Evolutionary conservation across 2,888 invertebrate species (phyloP), one percentile per base, ranked within the genome.

Genomic region (Brachypalpus laphriformis): DNA sequence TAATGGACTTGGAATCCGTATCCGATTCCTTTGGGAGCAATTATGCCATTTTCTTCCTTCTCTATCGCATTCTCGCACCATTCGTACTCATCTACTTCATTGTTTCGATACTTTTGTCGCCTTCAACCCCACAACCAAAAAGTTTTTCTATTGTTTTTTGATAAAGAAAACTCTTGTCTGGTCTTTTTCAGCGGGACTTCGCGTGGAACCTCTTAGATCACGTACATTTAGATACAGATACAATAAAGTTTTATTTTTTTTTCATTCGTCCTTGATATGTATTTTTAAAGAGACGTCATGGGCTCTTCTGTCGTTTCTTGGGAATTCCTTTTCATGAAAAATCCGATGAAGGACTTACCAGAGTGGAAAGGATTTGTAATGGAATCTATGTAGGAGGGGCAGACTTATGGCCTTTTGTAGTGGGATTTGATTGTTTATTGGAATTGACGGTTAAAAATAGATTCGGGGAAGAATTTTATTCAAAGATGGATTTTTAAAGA

Each of bases 1-100:
- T 45, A 65, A 65, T 56, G 54, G 63, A 47, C 65, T 45, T 22
- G 45, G 40, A 54, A 28, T 56, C 45, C 28, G 57, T 49, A 57
- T 72, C 28, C 51, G 28, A 61, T 42, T 76, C 49, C 75, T 31
- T 20, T 40, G 57, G 57, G 57, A 66, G 75, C 57, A 76, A 76
- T 76, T 76, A 76, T 31, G 49, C 66, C 28, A 25, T 59, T 49
- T 57, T 31, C 25, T 54, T 22, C 57, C 16, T 65, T 47, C 25
- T 22, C 16, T 22, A 6, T 20, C 28, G 54, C 28, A n/a, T 28
- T 28, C n/a, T 25, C 28, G 51, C 16, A 14, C 9, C 18, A 57
- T 20, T 37, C 37, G 7, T 20, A 37, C 56, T 6, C 9, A 20
- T 9, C 4, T 56, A 6, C 5, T 56, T 34, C 31, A 34, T 31